A percentile compares a stretch with the other conserved stretches of the same genome.
These are phyloP conservation scores for Barypeithes pellucidus DNA, from an alignment of 2,888 invertebrate genomes.

Conservation along the genomic window DNA sequence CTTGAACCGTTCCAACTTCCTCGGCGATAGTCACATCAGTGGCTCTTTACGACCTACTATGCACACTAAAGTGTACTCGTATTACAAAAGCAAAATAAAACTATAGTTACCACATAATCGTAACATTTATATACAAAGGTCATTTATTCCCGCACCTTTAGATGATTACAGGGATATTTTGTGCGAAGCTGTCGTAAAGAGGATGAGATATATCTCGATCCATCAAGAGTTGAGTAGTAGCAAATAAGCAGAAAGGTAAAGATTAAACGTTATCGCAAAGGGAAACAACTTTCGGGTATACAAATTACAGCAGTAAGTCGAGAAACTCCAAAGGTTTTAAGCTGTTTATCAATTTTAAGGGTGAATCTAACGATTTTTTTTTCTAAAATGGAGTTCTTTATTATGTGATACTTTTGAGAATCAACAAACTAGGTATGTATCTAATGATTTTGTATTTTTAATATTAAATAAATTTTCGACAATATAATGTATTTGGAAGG, in stretches of 20 bases:
- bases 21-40: too few species aligned
- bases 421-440: too few species aligned
- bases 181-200: not conserved
- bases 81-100: too few species aligned
- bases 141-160: constrained; percentile 5
- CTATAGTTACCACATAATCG: not conserved
- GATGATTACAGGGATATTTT: constrained; percentile 17
- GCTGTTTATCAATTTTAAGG: constrained; percentile 12
- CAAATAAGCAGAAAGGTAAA: constrained; percentile 25
- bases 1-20: too few species aligned
- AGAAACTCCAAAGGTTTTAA: constrained; percentile 9
- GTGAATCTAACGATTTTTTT: not conserved
- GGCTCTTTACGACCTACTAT: too few species aligned
- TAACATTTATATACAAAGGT: not conserved
- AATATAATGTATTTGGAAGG: too few species aligned
- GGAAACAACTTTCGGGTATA: constrained; percentile 21
- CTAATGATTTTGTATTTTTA: too few species aligned
- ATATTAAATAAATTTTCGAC: too few species aligned
- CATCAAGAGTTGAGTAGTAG: constrained; percentile 8
- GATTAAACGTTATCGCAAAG: constrained; percentile 18
- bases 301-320: constrained; percentile 20
- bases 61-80: too few species aligned
- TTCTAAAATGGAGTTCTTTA: not conserved
- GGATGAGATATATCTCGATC: constrained; percentile 18
- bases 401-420: not conserved